Percentiles rank a stretch among this genome's conserved stretches.
These are phyloP conservation scores for Eolophus roseicapilla DNA, from an alignment of 2,113 vertebrate species.

Conservation along the genomic window DNA sequence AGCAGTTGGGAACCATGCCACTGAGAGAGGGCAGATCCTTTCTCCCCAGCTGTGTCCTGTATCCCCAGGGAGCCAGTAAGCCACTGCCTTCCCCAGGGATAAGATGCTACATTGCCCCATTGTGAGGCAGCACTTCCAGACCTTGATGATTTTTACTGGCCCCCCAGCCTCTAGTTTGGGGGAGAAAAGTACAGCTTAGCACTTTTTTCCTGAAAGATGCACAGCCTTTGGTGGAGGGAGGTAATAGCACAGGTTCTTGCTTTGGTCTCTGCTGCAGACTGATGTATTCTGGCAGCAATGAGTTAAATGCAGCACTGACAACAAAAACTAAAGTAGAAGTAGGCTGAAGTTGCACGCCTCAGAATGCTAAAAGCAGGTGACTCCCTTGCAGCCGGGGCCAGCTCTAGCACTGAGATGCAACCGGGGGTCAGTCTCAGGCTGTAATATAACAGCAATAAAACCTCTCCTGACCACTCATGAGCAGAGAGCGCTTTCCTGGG, in stretches of 20 bases:
- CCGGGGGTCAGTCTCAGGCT: accelerated
- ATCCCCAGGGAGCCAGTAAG: not conserved
- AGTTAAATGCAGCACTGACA: not conserved
- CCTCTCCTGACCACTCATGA: accelerated
- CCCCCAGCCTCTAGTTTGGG: not conserved
- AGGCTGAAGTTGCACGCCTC: not conserved
- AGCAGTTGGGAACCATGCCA: not conserved
- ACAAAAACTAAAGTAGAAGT: not conserved
- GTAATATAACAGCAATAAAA: not conserved
- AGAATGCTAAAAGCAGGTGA: not conserved
- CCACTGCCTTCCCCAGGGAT: not conserved
- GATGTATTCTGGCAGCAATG: not conserved
- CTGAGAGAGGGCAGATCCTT: not conserved
- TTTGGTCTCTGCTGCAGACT: not conserved
- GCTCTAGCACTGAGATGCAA: accelerated
- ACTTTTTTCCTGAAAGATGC: not conserved
- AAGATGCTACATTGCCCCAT: no score
- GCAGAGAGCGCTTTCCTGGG: accelerated
- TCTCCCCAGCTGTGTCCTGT: not conserved
- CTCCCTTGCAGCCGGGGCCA: not conserved
- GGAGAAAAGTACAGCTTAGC: not conserved
- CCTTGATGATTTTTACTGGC: not conserved
- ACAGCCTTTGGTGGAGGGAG: not conserved
- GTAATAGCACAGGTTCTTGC: not conserved
- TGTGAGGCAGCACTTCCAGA: not conserved